Base-by-base conservation (phyloP, 2,888 invertebrate species). In the Erebia epiphron region DNA sequence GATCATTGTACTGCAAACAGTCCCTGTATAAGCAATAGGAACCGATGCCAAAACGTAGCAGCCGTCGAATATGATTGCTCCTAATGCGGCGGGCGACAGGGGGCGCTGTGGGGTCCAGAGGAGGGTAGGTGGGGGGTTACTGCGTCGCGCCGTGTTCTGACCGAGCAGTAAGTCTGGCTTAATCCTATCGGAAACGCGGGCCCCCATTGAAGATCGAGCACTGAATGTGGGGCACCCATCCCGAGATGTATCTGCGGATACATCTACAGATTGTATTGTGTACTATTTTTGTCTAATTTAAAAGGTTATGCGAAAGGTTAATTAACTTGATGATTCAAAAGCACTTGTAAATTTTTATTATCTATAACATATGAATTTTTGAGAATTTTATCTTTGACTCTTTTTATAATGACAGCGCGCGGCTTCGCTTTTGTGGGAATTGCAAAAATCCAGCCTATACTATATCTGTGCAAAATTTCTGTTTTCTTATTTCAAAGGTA, bases 151-250 rank as follows among this genome's bases (percentile, higher is more conserved):
- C 89, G 90, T 89, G 90, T 88, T 83, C 91, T 91, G 91, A 91
- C 92, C 91, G 91, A 91, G 90, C 92, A 92, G 92, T 93, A 93
- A 93, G 92, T 92, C 92, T 92, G 86, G 88, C 89, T 88, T 92
- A 92, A 93, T 92, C 92, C 92, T 91, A 92, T 92, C 91, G 91
- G 91, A 92, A 92, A 90, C 91, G 90, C 88, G 89, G 87, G 83
- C 87, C 89, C 86, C 91, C 90, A 89, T 91, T 88, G 88, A 92
- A 92, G 92, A 92, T 91, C 89, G 80, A 81, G 82, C 83, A 85
- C 84, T 82, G 80, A 80, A 77, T 78, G 79, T 77, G 82, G 78
- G 79, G 77, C 79, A 77, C 70, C 77, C 80, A 82, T 85, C 82
- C 77, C 79, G 79, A 77, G 87, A 87, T 82, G 80, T 75, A 80